Evolutionary conservation across 1,140 invertebrate species (phyloP).

Genomic region (Drosophila ananassae): DNA sequence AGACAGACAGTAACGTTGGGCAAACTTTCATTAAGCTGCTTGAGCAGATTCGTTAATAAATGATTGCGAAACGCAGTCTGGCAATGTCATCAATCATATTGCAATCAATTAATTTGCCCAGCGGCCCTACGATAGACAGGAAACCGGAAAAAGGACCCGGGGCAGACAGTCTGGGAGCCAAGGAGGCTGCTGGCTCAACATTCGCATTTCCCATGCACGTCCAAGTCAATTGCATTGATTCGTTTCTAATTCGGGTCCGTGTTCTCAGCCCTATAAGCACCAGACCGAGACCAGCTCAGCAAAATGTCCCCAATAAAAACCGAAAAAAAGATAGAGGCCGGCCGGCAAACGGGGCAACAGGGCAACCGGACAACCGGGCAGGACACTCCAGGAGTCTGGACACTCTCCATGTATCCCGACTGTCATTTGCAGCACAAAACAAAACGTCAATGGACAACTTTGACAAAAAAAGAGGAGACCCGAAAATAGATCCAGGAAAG

Average conservation of each 20-base stretch:
- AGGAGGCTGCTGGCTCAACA: constrained; percentile 6
- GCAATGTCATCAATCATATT: constrained; percentile 77
- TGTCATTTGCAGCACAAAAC: constrained; percentile 75
- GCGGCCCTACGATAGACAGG: constrained; percentile 16
- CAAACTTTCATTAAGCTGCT: constrained; percentile 74
- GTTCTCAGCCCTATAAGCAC: constrained; percentile 38
- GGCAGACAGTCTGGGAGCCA: not conserved
- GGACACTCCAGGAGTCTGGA: constrained; percentile 23
- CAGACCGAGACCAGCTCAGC: constrained; percentile 24
- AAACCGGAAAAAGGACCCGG: constrained; percentile 10
- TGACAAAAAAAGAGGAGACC: constrained; percentile 30
- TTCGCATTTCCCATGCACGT: constrained; percentile 66
- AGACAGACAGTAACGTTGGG: constrained; percentile 23
- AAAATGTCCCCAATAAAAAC: constrained; percentile 56
- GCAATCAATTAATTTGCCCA: constrained; percentile 72
- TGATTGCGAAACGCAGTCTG: constrained; percentile 68
- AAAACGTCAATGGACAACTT: constrained; percentile 77
- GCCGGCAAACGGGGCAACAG: not conserved
- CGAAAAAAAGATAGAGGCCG: constrained; percentile 32
- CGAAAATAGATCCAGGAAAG: constrained; percentile 4
- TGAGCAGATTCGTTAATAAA: constrained; percentile 72
- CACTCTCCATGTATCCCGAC: constrained; percentile 38
- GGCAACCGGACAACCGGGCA: constrained; percentile 1
- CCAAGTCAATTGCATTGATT: constrained; percentile 71
- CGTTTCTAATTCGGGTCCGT: constrained; percentile 50